phyloP scores from a whole-genome alignment of 2,113 vertebrate species.

The Acanthisitta chloris region DNA sequence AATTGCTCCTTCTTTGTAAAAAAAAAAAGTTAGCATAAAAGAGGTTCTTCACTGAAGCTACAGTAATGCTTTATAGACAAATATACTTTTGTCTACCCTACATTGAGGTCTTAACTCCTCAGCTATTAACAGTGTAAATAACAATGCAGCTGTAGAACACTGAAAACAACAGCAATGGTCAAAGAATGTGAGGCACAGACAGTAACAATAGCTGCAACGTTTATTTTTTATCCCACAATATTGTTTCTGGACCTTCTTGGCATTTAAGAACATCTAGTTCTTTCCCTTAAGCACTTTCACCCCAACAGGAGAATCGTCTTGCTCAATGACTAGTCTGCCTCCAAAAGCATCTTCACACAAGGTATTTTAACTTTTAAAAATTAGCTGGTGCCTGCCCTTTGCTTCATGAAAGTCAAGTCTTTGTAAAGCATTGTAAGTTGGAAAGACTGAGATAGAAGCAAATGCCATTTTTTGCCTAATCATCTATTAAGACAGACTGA shows the following conservation, averaged over 20 bases:
- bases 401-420: neutral
- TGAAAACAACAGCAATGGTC: neutral
- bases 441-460: neutral
- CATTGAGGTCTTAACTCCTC: neutral
- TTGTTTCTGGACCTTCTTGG: neutral
- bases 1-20: neutral
- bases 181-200: neutral
- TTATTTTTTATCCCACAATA: neutral
- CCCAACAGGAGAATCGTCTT: neutral
- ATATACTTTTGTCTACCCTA: neutral
- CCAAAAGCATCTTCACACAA: neutral
- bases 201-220: neutral
- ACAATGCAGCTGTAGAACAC: neutral
- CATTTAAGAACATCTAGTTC: neutral
- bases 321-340: neutral
- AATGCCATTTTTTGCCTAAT: neutral
- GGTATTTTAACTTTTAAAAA: neutral
- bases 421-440: neutral
- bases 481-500: neutral
- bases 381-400: neutral
- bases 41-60: neutral
- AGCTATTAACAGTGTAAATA: neutral
- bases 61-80: neutral
- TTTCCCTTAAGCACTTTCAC: neutral
- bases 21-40: neutral